Evolutionary conservation across 2,888 invertebrate genomes (phyloP).

Genomic region (Mesorhabditis belari): DNA sequence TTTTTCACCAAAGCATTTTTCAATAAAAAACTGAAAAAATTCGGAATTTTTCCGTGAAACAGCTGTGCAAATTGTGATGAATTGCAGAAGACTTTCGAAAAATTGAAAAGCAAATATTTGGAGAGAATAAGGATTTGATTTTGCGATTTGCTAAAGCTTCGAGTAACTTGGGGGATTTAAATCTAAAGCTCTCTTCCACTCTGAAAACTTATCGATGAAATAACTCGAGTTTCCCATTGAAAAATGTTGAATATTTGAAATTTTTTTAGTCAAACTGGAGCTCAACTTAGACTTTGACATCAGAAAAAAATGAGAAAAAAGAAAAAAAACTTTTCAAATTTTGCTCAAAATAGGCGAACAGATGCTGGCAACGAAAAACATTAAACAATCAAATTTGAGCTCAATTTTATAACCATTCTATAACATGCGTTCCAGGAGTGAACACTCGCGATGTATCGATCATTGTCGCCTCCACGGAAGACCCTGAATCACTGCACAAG

Average conservation of each 20-base stretch:
- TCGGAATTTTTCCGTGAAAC: too few relatives aligned
- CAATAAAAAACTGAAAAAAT: too few relatives aligned
- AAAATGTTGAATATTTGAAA: neutral
- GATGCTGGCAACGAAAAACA: neutral
- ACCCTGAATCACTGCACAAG: conserved; percentile 67
- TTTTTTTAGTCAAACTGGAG: neutral
- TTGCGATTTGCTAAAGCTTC: neutral
- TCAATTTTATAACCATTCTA: neutral
- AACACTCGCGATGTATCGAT: conserved; percentile 59
- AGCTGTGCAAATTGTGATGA: too few relatives aligned
- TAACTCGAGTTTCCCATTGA: too few relatives aligned
- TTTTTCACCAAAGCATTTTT: too few relatives aligned
- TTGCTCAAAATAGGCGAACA: neutral
- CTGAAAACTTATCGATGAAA: too few relatives aligned
- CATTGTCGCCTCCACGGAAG: conserved; percentile 72
- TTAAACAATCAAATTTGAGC: neutral
- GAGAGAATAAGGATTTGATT: neutral
- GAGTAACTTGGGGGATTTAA: neutral
- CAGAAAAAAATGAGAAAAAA: neutral
- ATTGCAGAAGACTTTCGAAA: too few relatives aligned
- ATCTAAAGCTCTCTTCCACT: too few relatives aligned
- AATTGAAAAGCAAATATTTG: too few relatives aligned
- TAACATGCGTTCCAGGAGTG: conserved; percentile 25
- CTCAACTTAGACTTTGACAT: neutral
- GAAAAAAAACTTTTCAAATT: neutral